Conservation (phyloP, 2,113 vertebrate species). For the human region GRCh38 chr9:84802501-84803000, state of each 20-base stretch:
- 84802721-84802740: background rate
- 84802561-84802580: conserved; percentile 8
- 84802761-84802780: background rate
- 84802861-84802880: background rate
- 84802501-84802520: background rate
- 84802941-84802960: background rate
- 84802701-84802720: background rate
- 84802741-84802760: background rate
- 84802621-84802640: background rate
- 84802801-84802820: background rate
- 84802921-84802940: background rate
- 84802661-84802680: background rate
- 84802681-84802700: background rate
- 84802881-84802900: background rate
- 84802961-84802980: background rate
- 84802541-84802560: background rate
- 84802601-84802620: background rate
- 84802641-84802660: background rate
- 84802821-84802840: background rate
- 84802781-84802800: background rate
- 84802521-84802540: background rate
- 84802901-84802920: background rate
- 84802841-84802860: background rate
- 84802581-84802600: background rate
- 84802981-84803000: background rate